These are phyloP conservation scores for Axinella damicornis DNA, from an alignment of 37 sponge, comb jelly and placozoan genomes.

Conservation along the genomic window DNA sequence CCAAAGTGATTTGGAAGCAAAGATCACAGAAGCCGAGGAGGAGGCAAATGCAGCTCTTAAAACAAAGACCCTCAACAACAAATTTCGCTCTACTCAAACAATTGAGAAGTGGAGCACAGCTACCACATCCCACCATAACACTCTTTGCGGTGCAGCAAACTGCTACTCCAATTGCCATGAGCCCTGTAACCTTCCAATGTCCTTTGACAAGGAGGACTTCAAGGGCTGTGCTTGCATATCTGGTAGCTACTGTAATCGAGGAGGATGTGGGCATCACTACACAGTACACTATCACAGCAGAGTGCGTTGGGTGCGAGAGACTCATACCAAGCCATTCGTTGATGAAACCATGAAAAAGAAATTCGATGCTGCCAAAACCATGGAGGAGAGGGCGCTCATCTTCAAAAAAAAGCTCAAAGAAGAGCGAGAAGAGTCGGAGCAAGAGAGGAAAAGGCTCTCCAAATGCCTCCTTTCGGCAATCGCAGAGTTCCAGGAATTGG, in stretches of 20 bases:
- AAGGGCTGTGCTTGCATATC: slow-evolving; percentile 35
- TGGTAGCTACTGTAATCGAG: slow-evolving; percentile 5
- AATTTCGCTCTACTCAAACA: background rate
- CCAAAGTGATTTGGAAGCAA: background rate
- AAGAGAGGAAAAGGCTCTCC: slow-evolving; percentile 13
- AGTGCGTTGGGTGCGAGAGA: background rate
- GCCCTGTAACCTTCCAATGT: background rate
- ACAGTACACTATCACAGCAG: slow-evolving; percentile 23
- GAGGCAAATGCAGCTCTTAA: slow-evolving; percentile 10
- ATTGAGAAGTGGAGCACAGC: background rate
- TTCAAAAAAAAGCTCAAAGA: background rate
- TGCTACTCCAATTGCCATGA: slow-evolving; percentile 58
- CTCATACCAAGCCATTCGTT: background rate
- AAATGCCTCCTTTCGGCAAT: background rate
- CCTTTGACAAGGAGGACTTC: slow-evolving; percentile 29
- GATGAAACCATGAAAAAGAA: slow-evolving; percentile 16
- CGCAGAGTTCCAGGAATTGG: slow-evolving; percentile 30
- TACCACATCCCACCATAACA: slow-evolving; percentile 32
- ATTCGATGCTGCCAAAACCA: slow-evolving; percentile 26
- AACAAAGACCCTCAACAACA: background rate
- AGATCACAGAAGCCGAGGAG: background rate
- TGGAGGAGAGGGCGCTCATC: slow-evolving; percentile 21
- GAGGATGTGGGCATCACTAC: slow-evolving; percentile 35
- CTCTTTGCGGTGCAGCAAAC: slow-evolving; percentile 27
- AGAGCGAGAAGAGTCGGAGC: background rate